Conservation (phyloP, 2,797 vertebrate genomes). For the Periophthalmus magnuspinnatus region DNA sequence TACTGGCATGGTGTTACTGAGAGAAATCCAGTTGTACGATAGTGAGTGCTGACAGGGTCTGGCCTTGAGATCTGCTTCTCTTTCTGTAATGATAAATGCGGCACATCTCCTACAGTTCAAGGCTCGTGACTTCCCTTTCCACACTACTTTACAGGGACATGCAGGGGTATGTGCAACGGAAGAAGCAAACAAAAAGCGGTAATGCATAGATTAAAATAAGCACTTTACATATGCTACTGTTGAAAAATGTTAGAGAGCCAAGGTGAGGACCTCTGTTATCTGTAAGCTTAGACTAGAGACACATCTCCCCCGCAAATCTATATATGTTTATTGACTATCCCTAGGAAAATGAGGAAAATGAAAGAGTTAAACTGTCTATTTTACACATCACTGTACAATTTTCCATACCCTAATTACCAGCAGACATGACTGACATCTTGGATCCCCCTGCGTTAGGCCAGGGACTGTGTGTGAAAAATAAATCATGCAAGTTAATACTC, state of each 20-base stretch:
- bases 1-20: constrained; percentile 21
- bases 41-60: constrained; percentile 42
- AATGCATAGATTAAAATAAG: background rate
- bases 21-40: constrained; percentile 4
- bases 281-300: background rate
- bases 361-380: constrained; percentile 9
- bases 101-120: constrained; percentile 22
- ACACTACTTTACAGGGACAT: constrained; percentile 48
- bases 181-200: background rate
- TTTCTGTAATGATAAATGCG: constrained; percentile 42
- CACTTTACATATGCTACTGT: background rate
- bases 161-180: constrained; percentile 35
- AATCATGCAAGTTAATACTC: constrained; percentile 65
- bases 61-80: constrained; percentile 25
- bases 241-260: background rate
- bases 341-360: background rate
- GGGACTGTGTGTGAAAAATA: constrained; percentile 34
- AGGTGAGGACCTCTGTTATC: background rate
- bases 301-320: background rate
- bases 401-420: constrained; percentile 43
- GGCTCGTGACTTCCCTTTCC: constrained; percentile 37
- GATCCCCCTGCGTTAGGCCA: constrained; percentile 31
- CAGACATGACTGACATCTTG: constrained; percentile 51
- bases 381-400: constrained; percentile 10
- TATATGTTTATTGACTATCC: no score